A percentile compares a stretch with the other conserved stretches of the same genome.
Conservation (phyloP, 2,797 vertebrate genomes). For the Stomatorhinus walkeri region DNA sequence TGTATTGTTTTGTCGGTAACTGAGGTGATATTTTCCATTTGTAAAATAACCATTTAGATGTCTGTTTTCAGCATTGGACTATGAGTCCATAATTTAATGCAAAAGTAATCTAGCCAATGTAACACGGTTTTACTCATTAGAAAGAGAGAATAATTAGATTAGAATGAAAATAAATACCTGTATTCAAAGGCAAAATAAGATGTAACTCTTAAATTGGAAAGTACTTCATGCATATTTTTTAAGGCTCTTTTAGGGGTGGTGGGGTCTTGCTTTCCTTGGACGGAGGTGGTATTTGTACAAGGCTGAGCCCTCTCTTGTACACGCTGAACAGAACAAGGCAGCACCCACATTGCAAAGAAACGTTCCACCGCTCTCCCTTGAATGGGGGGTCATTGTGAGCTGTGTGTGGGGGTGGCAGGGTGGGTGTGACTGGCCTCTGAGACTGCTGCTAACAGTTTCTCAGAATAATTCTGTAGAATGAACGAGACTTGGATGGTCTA, state of each 20-base stretch:
- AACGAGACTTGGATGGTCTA: not conserved
- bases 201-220: not conserved
- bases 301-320: not conserved
- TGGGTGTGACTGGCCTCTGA: not conserved
- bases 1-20: not conserved
- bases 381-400: not conserved
- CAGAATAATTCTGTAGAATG: not conserved
- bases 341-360: not conserved
- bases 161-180: not conserved
- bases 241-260: not conserved
- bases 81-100: not conserved
- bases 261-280: not conserved
- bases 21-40: not conserved
- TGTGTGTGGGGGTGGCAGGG: not conserved
- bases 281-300: not conserved
- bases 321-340: not conserved
- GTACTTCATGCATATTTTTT: not conserved
- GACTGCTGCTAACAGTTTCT: not conserved
- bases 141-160: not conserved
- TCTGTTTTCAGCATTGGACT: not conserved
- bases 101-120: not conserved
- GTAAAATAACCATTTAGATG: not conserved
- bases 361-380: not conserved
- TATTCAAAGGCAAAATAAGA: not conserved
- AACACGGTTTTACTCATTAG: not conserved